Evolutionary conservation across 1,140 invertebrate species (phyloP), one percentile per base, ranked within the genome.

Genomic region (Anagrus nilaparvatae): DNA sequence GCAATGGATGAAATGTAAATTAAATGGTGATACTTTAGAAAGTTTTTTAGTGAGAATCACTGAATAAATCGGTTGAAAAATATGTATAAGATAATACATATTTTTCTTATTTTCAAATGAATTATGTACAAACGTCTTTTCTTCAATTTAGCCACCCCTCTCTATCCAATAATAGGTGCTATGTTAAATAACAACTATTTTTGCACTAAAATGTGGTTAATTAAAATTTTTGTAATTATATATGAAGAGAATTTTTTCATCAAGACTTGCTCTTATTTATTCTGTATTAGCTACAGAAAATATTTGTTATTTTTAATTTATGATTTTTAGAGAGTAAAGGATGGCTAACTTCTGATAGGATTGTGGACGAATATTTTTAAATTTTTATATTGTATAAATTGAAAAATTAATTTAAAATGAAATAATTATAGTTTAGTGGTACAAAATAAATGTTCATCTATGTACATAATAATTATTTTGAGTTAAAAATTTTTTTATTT

Each of bases 1-100:
- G 92, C 91, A 6, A 94, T 93, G 87, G 79, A 85, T 51, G 88
- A 44, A 13, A 4, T 40, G 33, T 47, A 37, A 21, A 32, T 34
- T 43, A 45, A 40, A 43, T 33, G 42, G 45, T 47, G 45, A 43
- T 43, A 36, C 36, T 40, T 43, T 39, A 33, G 39, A 46, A 42
- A 18, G 34, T 37, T 45, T 45, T 33, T 38, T 45, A 36, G 27
- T n/a, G 33, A 40, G n/a, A n/a, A n/a, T n/a, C n/a, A n/a, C n/a
- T n/a, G n/a, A n/a, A n/a, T n/a, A n/a, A n/a, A n/a, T n/a, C n/a
- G n/a, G n/a, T n/a, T n/a, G n/a, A n/a, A n/a, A n/a, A n/a, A n/a
- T n/a, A n/a, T n/a, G n/a, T n/a, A n/a, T n/a, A n/a, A n/a, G n/a
- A 45, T 40, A 46, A 35, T 46, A 40, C 44, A 32, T 31, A 41